These are phyloP conservation scores for Gouania willdenowi DNA, from an alignment of 2,797 vertebrate genomes.

Conservation along the genomic window DNA sequence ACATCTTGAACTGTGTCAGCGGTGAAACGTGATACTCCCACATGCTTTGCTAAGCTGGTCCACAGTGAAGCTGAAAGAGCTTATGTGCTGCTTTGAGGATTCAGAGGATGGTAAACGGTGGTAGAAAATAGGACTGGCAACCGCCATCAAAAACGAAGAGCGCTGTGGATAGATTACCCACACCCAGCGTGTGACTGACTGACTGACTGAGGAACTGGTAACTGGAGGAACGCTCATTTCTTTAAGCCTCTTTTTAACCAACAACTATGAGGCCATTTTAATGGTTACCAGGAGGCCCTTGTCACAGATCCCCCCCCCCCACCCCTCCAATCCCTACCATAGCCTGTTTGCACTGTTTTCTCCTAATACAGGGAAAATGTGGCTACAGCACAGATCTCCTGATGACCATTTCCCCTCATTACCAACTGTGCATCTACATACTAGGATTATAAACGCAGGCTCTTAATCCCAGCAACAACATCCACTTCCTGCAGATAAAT, in stretches of 20 bases:
- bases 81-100: slow-evolving; percentile 6
- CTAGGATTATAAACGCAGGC: slow-evolving; percentile 55
- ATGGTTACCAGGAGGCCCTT: not conserved
- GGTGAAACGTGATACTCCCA: slow-evolving; percentile 54
- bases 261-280: not conserved
- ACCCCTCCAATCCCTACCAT: slow-evolving; percentile 7
- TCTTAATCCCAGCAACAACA: slow-evolving; percentile 55
- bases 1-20: slow-evolving; percentile 40
- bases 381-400: slow-evolving; percentile 14
- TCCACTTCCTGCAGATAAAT: slow-evolving; percentile 46
- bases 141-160: slow-evolving; percentile 1
- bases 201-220: too few relatives aligned
- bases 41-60: slow-evolving; percentile 19
- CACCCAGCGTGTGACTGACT: not conserved
- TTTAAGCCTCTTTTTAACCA: not conserved
- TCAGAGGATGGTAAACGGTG: slow-evolving; percentile 22
- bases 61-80: slow-evolving; percentile 30
- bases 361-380: slow-evolving; percentile 10
- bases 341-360: slow-evolving; percentile 2
- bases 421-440: slow-evolving; percentile 32
- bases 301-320: not conserved
- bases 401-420: slow-evolving; percentile 18
- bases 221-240: not conserved
- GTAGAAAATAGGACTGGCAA: slow-evolving; percentile 10
- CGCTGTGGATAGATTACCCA: not conserved